Percentiles rank a stretch among this genome's conserved stretches.
Conservation (phyloP, 2,113 vertebrate genomes). For the Pelvicachromis taeniatus region DNA sequence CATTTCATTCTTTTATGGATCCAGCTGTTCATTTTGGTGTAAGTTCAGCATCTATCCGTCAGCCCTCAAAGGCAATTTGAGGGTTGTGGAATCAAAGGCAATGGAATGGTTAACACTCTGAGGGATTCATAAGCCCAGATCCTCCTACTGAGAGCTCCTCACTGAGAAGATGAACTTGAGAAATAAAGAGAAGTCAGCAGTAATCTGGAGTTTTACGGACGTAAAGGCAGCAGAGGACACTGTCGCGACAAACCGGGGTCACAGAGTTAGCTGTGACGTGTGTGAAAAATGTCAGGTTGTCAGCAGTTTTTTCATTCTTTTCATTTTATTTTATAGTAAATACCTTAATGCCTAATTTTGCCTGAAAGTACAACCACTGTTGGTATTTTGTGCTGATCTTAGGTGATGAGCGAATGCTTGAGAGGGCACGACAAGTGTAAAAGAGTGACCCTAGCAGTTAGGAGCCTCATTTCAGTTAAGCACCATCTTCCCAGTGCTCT, state of each 20-base stretch:
- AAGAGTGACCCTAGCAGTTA: not conserved
- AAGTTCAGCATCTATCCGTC: not conserved
- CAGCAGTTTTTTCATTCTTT: not conserved
- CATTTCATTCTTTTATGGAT: not conserved
- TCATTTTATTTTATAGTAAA: not conserved
- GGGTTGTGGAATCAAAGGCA: too few relatives aligned
- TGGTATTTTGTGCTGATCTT: not conserved
- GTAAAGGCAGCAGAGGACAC: not conserved
- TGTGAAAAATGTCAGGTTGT: not conserved
- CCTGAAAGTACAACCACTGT: not conserved
- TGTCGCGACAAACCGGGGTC: not conserved
- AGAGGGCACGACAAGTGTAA: not conserved
- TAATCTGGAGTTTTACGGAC: not conserved
- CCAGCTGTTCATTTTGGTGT: not conserved
- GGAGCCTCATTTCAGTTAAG: slow-evolving; percentile 25
- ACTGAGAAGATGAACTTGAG: slow-evolving; percentile 33
- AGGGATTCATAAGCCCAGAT: not conserved
- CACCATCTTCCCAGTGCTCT: not conserved
- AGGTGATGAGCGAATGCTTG: not conserved
- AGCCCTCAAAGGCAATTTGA: not conserved
- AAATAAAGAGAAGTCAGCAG: slow-evolving; percentile 1
- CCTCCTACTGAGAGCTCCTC: not conserved
- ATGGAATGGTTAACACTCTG: not conserved
- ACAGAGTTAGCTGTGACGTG: not conserved
- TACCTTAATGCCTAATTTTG: not conserved